Base-by-base conservation (phyloP, 2,113 vertebrate genomes). In the Nannospalax galili region DNA sequence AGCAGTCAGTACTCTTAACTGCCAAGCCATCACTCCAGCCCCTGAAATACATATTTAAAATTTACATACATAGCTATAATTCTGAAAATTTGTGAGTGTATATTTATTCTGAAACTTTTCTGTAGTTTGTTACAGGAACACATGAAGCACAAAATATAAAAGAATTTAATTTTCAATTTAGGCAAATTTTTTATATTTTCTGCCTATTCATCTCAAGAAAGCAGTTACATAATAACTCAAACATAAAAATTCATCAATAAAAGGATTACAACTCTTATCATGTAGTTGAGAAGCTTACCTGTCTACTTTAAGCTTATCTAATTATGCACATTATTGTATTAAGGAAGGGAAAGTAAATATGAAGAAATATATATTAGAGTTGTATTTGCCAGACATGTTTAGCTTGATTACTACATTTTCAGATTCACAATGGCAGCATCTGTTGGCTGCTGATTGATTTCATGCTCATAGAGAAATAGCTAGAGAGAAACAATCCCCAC, bases 391-490 rank as follows among this genome's bases (percentile, higher is more conserved):
- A 91, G 85, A 82, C 20, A 84, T 92, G 8, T 81, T 95, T 85
- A 96, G 35, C 94, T 96, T 91, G 96, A 96, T 96, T 97, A 22
- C 62, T 91, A 15, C 3, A 91, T 52, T 52, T 92, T 56, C 4
- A 80, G 42, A 7, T 92, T 30, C 1, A 95, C 91, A 93, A 88
- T 96, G 93, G 24, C 64, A 64, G 69, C 42, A 93, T 97, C 69
- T 97, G 52, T 42, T 95, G 19, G 37, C n/a, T n/a, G n/a, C n/a
- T n/a, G n/a, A n/a, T n/a, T n/a, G 96, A 94, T 97, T 97, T 97
- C 97, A 32, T 93, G 87, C 95, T 94, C 82, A 52, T 79, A 93
- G 1, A 92, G 48, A 93, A 88, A 40, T 84, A 95, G 62, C 69
- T 96, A 5, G 32, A 96, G 60, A 56, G 67, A 96, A 79, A 52